phyloP scores from a whole-genome alignment of 2,888 invertebrate genomes.

The Scaptomyza cyrtandrae region DNA sequence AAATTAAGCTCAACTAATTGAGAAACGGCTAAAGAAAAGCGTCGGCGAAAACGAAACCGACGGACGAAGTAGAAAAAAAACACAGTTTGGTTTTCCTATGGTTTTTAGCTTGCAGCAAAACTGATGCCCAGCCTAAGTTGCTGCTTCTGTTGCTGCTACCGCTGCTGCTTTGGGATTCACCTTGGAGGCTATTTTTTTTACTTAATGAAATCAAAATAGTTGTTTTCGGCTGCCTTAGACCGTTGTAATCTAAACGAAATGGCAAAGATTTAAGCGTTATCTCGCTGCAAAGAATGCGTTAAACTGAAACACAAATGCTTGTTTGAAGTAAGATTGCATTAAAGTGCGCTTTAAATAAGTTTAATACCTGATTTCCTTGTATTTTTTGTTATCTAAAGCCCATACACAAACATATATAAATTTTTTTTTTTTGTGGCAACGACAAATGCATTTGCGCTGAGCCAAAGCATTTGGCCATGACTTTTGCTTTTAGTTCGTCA shows the following conservation, averaged over 20 bases:
- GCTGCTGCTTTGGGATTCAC: constrained; percentile 26
- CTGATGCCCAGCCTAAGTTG: constrained; percentile 7
- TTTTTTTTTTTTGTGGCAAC: constrained; percentile 27
- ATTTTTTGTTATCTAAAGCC: not conserved
- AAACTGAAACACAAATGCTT: not conserved
- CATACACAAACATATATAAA: constrained; percentile 5
- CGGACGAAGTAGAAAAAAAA: constrained; percentile 16
- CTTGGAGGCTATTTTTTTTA: constrained; percentile 72
- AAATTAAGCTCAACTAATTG: constrained; percentile 78
- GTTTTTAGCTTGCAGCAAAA: constrained; percentile 24
- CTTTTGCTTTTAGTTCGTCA: constrained; percentile 78
- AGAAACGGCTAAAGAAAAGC: constrained; percentile 26
- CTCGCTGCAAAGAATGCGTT: not conserved
- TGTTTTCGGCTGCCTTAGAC: constrained; percentile 47
- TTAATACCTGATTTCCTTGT: constrained; percentile 14
- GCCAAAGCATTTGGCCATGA: constrained; percentile 71
- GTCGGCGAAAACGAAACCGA: constrained; percentile 15
- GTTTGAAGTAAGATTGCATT: constrained; percentile 39
- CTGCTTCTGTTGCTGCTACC: constrained; percentile 2
- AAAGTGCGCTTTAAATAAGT: constrained; percentile 8
- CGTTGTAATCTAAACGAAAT: constrained; percentile 33
- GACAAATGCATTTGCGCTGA: constrained; percentile 71
- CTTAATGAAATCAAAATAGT: constrained; percentile 79
- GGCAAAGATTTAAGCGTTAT: constrained; percentile 9
- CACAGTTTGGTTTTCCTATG: constrained; percentile 44